Percentiles rank a stretch among this genome's conserved stretches.
Conservation (phyloP, 2,797 vertebrate genomes). For the Pogoniulus pusillus region DNA sequence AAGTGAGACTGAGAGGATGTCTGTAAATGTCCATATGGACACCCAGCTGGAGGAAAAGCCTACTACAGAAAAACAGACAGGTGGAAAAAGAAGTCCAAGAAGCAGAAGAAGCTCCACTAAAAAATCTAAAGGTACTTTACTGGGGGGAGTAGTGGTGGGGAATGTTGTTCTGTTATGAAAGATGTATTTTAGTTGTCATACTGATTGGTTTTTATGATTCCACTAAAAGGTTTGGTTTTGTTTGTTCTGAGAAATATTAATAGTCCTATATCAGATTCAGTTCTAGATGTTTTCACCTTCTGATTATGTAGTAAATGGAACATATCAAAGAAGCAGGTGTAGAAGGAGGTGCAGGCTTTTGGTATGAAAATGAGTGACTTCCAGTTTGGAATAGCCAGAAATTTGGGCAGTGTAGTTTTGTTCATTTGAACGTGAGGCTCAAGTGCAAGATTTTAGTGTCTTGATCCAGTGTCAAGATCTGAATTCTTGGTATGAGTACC, state of each 20-base stretch:
- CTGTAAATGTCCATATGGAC: constrained; percentile 23
- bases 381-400: neutral
- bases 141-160: too few species aligned
- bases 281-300: neutral
- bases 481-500: neutral
- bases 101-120: constrained; percentile 56
- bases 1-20: constrained; percentile 21
- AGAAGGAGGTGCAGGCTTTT: neutral
- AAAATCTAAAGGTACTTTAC: constrained; percentile 65
- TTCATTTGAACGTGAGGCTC: neutral
- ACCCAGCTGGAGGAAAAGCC: constrained; percentile 48
- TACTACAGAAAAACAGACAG: constrained; percentile 21
- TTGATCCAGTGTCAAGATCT: neutral
- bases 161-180: neutral
- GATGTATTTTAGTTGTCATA: neutral
- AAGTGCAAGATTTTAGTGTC: neutral
- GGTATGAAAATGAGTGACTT: neutral
- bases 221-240: neutral
- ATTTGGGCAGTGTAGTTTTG: neutral
- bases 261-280: neutral
- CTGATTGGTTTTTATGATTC: neutral
- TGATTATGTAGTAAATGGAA: neutral
- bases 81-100: constrained; percentile 67
- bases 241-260: neutral
- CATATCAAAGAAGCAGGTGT: neutral